phyloP scores from a whole-genome alignment of 2,888 invertebrate species.

The Caenorhabditis imperialis region DNA sequence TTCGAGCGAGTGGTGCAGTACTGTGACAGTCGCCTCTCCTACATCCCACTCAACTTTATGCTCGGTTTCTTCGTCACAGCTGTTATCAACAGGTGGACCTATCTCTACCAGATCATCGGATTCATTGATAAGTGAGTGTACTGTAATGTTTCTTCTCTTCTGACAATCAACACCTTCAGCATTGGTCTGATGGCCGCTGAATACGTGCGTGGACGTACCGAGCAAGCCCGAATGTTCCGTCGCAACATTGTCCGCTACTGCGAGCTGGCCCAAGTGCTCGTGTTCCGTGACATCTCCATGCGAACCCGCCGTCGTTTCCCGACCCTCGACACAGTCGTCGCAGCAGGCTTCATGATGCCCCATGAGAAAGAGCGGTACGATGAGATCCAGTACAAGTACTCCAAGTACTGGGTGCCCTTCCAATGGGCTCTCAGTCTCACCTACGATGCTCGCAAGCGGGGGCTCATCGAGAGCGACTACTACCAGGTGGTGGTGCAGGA shows the following conservation, averaged over 20 bases:
- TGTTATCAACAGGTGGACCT: slow-evolving; percentile 69
- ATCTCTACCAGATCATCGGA: slow-evolving; percentile 69
- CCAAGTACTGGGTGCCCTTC: slow-evolving; percentile 70
- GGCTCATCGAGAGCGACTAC: slow-evolving; percentile 66
- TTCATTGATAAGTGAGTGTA: slow-evolving; percentile 69
- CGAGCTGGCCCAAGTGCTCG: slow-evolving; percentile 65
- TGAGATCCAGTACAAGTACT: slow-evolving; percentile 68
- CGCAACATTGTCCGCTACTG: slow-evolving; percentile 65
- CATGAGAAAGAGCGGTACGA: slow-evolving; percentile 68
- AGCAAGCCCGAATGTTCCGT: slow-evolving; percentile 64
- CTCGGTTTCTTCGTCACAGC: slow-evolving; percentile 70
- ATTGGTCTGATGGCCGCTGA: slow-evolving; percentile 69
- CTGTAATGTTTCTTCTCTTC: not conserved
- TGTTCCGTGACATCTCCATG: slow-evolving; percentile 69
- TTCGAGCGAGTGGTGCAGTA: slow-evolving; percentile 68
- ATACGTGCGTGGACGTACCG: slow-evolving; percentile 66
- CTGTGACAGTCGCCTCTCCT: slow-evolving; percentile 62
- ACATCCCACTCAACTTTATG: slow-evolving; percentile 70
- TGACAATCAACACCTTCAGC: slow-evolving; percentile 42
- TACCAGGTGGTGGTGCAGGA: slow-evolving; percentile 67
- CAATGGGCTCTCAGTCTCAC: slow-evolving; percentile 68
- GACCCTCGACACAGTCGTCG: slow-evolving; percentile 69
- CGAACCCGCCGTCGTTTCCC: slow-evolving; percentile 66
- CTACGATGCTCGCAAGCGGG: slow-evolving; percentile 67
- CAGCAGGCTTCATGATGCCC: slow-evolving; percentile 69